Percentiles rank a stretch among this genome's conserved stretches.
Conservation (phyloP, 2,888 invertebrate species). For the Gryllus longicercus region DNA sequence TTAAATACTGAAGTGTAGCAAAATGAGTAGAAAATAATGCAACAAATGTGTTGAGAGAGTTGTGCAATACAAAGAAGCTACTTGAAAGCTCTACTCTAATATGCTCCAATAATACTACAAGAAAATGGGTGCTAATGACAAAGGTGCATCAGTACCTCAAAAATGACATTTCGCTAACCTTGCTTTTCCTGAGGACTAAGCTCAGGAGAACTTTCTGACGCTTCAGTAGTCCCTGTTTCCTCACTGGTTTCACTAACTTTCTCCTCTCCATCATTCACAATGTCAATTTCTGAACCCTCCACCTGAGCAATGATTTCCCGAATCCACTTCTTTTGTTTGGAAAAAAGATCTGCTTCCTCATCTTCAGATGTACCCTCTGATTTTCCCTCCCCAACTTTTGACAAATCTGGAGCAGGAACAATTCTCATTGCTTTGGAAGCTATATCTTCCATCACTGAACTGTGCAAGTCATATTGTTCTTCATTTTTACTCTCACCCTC, state of each 20-base stretch:
- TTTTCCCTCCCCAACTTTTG: slow-evolving; percentile 43
- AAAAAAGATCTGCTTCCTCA: slow-evolving; percentile 33
- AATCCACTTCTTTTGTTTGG: slow-evolving; percentile 30
- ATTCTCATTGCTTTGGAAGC: slow-evolving; percentile 35
- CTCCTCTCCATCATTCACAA: slow-evolving; percentile 43
- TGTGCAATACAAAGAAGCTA: too few species aligned
- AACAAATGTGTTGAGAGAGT: too few species aligned
- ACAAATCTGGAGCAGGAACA: slow-evolving; percentile 46
- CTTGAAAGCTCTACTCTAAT: too few species aligned
- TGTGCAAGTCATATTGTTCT: background rate
- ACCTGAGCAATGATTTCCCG: slow-evolving; percentile 37
- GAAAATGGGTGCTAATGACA: background rate
- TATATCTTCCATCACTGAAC: slow-evolving; percentile 23
- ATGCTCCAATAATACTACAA: too few species aligned
- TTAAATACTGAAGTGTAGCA: too few species aligned
- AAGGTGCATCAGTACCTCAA: background rate
- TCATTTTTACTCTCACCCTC: slow-evolving; percentile 44
- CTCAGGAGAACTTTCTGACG: slow-evolving; percentile 47
- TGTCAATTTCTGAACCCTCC: slow-evolving; percentile 46
- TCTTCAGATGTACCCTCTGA: slow-evolving; percentile 27
- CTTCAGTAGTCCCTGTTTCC: slow-evolving; percentile 51
- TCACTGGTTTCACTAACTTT: slow-evolving; percentile 50
- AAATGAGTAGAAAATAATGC: too few species aligned
- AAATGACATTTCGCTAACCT: slow-evolving; percentile 49
- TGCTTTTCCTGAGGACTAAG: slow-evolving; percentile 64